phyloP scores from a whole-genome alignment of 2,888 invertebrate species.

The Tiphia femorata region DNA sequence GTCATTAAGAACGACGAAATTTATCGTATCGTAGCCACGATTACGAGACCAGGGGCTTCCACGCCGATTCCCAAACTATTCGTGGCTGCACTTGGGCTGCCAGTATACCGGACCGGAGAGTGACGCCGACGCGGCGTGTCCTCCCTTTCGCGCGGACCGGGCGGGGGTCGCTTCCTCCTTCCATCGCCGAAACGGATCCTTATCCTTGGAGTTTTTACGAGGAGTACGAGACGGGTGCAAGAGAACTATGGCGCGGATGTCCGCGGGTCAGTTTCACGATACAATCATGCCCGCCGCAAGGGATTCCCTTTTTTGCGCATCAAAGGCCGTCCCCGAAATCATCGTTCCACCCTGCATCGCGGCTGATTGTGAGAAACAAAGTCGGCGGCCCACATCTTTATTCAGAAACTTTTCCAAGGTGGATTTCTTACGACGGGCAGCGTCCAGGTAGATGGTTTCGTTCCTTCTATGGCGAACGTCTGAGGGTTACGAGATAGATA shows the following conservation, averaged over 20 bases:
- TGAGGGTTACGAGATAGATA: no score
- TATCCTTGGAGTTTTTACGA: constrained; percentile 37
- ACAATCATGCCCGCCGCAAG: constrained; percentile 8
- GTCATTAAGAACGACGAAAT: constrained; percentile 27
- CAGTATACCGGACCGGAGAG: no score
- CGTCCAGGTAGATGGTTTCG: no score
- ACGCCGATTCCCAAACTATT: constrained; percentile 26
- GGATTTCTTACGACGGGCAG: no score
- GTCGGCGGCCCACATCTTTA: no score
- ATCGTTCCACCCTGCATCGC: no score
- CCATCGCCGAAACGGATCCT: constrained; percentile 28
- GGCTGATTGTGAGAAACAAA: no score
- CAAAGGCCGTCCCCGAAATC: constrained; percentile 9
- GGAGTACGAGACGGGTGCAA: constrained; percentile 4
- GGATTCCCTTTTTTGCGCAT: background rate
- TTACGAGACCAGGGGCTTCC: constrained; percentile 17
- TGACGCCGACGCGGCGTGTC: no score
- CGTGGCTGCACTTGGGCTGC: no score
- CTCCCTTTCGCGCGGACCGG: no score
- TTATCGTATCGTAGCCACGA: constrained; percentile 15
- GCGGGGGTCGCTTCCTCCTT: constrained; percentile 8
- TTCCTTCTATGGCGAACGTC: no score
- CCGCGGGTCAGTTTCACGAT: constrained; percentile 25
- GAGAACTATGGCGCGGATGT: constrained; percentile 20
- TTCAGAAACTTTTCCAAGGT: no score